Evolutionary conservation across 2,797 vertebrate genomes (phyloP).

Genomic region (Esox lucius): DNA sequence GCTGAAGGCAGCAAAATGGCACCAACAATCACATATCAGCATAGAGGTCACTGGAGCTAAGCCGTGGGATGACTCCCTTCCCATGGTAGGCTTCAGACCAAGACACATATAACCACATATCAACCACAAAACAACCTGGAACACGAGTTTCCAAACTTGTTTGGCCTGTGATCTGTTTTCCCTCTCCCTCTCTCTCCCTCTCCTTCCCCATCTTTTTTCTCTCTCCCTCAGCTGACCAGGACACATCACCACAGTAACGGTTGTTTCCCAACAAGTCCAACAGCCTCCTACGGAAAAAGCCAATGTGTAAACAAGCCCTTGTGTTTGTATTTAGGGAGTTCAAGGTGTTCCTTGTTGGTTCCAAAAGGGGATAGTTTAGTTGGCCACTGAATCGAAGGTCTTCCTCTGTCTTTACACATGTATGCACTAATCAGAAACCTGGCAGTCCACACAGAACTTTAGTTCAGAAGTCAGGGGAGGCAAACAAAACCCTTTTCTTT

Average conservation of each 20-base stretch:
- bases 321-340: conserved; percentile 10
- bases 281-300: neutral
- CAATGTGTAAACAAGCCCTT: neutral
- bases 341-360: conserved; percentile 4
- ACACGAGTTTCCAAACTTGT: no score
- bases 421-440: neutral
- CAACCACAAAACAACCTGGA: neutral
- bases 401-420: neutral
- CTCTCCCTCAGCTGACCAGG: no score
- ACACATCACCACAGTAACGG: neutral
- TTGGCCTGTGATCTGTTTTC: no score
- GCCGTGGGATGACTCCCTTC: neutral
- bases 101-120: neutral
- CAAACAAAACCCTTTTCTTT: conserved; percentile 22
- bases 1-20: no score
- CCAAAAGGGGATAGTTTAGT: neutral
- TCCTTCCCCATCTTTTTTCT: no score
- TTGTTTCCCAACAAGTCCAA: neutral
- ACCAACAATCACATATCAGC: conserved; percentile 9
- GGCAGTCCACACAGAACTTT: conserved; percentile 12
- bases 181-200: no score
- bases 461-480: conserved; percentile 27
- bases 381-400: neutral
- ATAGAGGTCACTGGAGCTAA: conserved; percentile 1
- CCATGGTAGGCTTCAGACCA: neutral